These are phyloP conservation scores for Thaleichthys pacificus DNA, from an alignment of 2,797 vertebrate genomes.

Conservation along the genomic window DNA sequence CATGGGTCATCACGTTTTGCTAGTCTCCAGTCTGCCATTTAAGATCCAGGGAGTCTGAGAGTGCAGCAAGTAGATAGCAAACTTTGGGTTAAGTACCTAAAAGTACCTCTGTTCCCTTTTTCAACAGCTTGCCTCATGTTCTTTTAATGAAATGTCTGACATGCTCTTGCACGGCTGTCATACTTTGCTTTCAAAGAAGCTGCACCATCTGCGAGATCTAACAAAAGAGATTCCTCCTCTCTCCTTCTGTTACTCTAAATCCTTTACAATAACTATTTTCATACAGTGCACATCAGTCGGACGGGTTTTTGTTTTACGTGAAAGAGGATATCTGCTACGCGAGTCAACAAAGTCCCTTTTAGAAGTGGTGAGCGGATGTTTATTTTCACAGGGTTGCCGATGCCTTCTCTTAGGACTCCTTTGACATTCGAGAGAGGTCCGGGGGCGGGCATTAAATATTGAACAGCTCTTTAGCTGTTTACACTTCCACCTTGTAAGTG, in stretches of 20 bases:
- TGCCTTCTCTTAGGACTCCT: slow-evolving; percentile 14
- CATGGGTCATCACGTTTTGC: too few species aligned
- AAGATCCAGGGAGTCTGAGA: neutral
- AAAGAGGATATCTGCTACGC: slow-evolving; percentile 43
- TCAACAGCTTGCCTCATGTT: slow-evolving; percentile 42
- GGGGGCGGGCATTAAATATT: slow-evolving; percentile 42
- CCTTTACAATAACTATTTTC: slow-evolving; percentile 32
- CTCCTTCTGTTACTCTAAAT: slow-evolving; percentile 50
- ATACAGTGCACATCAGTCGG: slow-evolving; percentile 24
- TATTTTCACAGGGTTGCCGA: slow-evolving; percentile 38
- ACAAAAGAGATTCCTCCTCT: neutral
- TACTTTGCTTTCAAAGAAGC: slow-evolving; percentile 44
- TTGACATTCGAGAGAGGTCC: slow-evolving; percentile 42
- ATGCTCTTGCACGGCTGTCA: slow-evolving; percentile 53
- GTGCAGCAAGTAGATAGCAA: neutral
- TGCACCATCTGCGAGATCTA: neutral
- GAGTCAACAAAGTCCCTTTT: slow-evolving; percentile 33
- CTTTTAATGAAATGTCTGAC: slow-evolving; percentile 45
- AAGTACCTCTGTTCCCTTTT: slow-evolving; percentile 11
- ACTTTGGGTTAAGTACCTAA: neutral
- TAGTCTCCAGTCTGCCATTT: too few species aligned
- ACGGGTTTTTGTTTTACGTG: slow-evolving; percentile 42
- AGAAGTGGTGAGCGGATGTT: slow-evolving; percentile 37
- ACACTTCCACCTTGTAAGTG: slow-evolving; percentile 20
- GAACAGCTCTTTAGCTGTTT: slow-evolving; percentile 44